Percentiles rank a stretch among this genome's conserved stretches.
Evolutionary conservation across 2,113 vertebrate genomes (phyloP).

Genomic region (Prunella himalayana): DNA sequence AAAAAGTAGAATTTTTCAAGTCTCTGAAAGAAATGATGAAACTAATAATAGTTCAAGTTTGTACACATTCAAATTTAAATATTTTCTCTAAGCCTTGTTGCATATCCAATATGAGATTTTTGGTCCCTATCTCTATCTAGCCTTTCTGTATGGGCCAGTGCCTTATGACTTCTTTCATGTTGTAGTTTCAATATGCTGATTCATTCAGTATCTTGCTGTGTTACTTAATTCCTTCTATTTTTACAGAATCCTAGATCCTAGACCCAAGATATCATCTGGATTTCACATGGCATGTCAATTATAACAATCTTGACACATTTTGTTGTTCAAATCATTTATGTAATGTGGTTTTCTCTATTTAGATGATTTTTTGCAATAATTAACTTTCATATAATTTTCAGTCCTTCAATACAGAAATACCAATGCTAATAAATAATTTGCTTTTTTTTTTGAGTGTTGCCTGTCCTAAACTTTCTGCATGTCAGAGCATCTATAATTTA

Average conservation of each 20-base stretch:
- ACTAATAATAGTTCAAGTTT: background rate
- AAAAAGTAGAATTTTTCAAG: background rate
- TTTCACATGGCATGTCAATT: background rate
- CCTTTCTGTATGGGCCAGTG: background rate
- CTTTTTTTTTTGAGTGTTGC: background rate
- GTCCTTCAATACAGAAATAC: background rate
- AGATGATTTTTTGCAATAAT: background rate
- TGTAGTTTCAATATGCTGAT: background rate
- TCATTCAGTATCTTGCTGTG: background rate
- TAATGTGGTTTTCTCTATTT: background rate
- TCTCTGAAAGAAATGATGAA: background rate
- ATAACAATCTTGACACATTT: background rate
- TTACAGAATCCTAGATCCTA: background rate
- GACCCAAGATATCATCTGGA: background rate
- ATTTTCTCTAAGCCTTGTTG: background rate
- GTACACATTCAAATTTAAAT: background rate
- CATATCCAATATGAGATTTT: background rate
- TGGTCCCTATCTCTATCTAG: background rate
- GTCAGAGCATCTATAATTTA: background rate
- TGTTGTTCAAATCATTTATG: background rate
- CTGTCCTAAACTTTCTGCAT: background rate
- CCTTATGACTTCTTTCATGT: background rate
- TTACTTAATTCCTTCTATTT: background rate
- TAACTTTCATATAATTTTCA: background rate
- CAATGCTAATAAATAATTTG: background rate